Evolutionary conservation across 1,140 invertebrate species (phyloP), one percentile per base, ranked within the genome.

Genomic region (Drosophila triauraria): DNA sequence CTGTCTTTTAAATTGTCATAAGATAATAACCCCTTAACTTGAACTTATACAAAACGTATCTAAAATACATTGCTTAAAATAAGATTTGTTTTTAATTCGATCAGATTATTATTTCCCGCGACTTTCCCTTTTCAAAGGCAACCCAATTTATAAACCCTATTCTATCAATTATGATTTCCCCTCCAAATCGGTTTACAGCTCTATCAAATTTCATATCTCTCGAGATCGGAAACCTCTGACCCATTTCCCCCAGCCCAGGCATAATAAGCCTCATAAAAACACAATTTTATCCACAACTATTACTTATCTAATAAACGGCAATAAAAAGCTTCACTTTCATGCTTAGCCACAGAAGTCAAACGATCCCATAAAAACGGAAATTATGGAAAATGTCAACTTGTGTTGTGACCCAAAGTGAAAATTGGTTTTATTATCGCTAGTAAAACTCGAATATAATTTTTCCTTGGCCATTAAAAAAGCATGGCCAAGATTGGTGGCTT

Each of bases 241-340:
- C 67, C 67, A 47, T 35, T 70, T 71, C 23, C 17, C 46, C 38
- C 35, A 35, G 7, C 50, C 32, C 48, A 23, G 2, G 3, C 47
- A 25, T 23, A n/a, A 42, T 35, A 35, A 57, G 51, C 17, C 32
- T 46, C 68, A 59, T 72, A 51, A 72, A 70, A 70, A 72, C 13
- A 35, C 43, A 32, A 72, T 60, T 72, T 50, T 72, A 74, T 72
- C 50, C 46, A 40, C 40, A 59, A 72, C 67, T 51, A 74, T 74
- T 72, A 74, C 70, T 74, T 72, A 72, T 74, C 68, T 51, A 74
- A 72, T 74, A 74, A 72, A 72, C 54, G 70, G n/a, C 27, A 47
- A 38, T 74, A 74, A 74, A 69, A 60, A 27, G 46, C 27, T 57
- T 56, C 38, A 43, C 44, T 71, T 72, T 72, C 44, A 23, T 46